These are phyloP conservation scores for Ifrita kowaldi DNA, from an alignment of 2,113 vertebrate species.

Conservation along the genomic window DNA sequence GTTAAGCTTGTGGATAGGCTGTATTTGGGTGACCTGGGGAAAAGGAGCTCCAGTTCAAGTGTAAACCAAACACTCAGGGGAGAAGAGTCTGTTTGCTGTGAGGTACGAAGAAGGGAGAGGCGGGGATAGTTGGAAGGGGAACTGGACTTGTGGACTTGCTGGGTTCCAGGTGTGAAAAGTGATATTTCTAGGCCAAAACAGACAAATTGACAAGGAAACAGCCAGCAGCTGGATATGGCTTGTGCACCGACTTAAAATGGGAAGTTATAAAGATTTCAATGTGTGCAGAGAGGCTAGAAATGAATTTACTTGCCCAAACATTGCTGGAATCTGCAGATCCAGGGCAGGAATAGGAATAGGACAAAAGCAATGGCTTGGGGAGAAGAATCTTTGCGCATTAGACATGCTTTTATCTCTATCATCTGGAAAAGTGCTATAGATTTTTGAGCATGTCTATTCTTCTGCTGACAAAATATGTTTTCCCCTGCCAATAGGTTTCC, in stretches of 20 bases:
- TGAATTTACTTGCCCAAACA: neutral
- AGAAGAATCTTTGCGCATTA: neutral
- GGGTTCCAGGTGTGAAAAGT: neutral
- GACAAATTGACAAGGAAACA: neutral
- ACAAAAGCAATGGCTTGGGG: neutral
- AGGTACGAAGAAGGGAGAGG: neutral
- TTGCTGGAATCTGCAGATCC: neutral
- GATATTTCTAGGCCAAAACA: neutral
- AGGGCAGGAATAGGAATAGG: neutral
- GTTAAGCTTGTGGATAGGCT: neutral
- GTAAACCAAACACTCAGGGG: neutral
- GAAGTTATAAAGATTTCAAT: neutral
- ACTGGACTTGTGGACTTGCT: neutral
- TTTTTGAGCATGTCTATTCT: neutral
- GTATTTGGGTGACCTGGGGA: neutral
- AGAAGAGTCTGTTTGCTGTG: neutral
- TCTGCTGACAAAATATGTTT: constrained; percentile 16
- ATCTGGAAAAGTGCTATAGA: neutral
- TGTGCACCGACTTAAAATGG: neutral
- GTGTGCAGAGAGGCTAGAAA: neutral
- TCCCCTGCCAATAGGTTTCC: neutral
- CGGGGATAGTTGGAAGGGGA: neutral
- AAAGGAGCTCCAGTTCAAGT: neutral
- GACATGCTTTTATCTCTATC: neutral
- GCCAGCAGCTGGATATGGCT: neutral